phyloP scores from a whole-genome alignment of 2,888 invertebrate species.

The Lysandra bellargus region DNA sequence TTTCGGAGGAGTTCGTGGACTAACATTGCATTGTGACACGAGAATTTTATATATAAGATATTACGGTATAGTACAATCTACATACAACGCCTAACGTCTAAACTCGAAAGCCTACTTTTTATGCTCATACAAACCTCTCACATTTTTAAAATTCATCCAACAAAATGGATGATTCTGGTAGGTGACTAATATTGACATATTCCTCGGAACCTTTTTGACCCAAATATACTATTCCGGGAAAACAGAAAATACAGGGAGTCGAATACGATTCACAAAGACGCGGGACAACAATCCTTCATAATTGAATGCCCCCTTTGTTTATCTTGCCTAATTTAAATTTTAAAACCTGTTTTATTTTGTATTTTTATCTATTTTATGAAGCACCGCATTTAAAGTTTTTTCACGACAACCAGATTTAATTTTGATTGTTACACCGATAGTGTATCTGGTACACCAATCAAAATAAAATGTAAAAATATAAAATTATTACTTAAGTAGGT shows the following conservation, averaged over 20 bases:
- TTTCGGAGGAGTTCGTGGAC: too few relatives aligned
- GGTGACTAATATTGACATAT: slow-evolving; percentile 62
- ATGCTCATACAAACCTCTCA: neutral
- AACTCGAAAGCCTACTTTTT: neutral
- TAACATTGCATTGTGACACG: too few relatives aligned
- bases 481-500: too few relatives aligned
- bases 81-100: too few relatives aligned
- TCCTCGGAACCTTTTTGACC: slow-evolving; percentile 57
- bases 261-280: slow-evolving; percentile 30
- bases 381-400: neutral
- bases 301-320: neutral
- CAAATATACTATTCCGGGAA: slow-evolving; percentile 60
- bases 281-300: neutral
- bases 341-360: neutral
- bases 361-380: neutral
- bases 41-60: too few relatives aligned
- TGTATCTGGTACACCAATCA: too few relatives aligned
- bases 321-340: neutral
- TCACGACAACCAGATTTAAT: neutral
- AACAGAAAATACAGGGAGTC: slow-evolving; percentile 42
- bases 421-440: too few relatives aligned
- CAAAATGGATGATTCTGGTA: slow-evolving; percentile 33
- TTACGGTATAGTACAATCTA: too few relatives aligned
- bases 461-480: too few relatives aligned
- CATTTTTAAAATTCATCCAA: slow-evolving; percentile 10